Conservation (phyloP, 2,797 vertebrate genomes). For the Aulostomus chinensis region DNA sequence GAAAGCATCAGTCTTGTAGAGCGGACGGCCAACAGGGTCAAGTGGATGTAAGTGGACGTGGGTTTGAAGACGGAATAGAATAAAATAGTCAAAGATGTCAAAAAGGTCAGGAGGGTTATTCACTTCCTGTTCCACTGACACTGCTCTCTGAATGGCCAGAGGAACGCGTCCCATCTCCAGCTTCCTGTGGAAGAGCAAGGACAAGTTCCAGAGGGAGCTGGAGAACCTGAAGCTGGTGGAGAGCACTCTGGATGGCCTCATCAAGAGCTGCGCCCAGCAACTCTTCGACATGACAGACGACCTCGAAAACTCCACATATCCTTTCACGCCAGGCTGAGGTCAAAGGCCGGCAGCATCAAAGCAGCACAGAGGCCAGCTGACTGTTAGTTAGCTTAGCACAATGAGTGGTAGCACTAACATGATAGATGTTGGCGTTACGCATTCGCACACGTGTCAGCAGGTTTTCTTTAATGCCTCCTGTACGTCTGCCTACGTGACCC, state of each 20-base stretch:
- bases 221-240: slow-evolving; percentile 87
- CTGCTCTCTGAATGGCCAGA: too few relatives aligned
- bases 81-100: too few relatives aligned
- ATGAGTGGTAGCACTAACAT: too few relatives aligned
- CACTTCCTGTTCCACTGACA: too few relatives aligned
- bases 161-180: slow-evolving; percentile 69
- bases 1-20: slow-evolving; percentile 84
- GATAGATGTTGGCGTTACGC: too few relatives aligned
- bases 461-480: slow-evolving; percentile 69
- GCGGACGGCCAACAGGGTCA: slow-evolving; percentile 86
- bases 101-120: too few relatives aligned
- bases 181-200: slow-evolving; percentile 53
- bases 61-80: too few relatives aligned
- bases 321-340: slow-evolving; percentile 61
- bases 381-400: too few relatives aligned
- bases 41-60: slow-evolving; percentile 87
- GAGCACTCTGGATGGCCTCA: slow-evolving; percentile 88
- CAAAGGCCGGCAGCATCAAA: neutral
- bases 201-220: slow-evolving; percentile 80
- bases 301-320: slow-evolving; percentile 88
- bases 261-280: slow-evolving; percentile 89
- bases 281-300: slow-evolving; percentile 88
- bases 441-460: too few relatives aligned
- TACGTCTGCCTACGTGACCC: slow-evolving; percentile 90
- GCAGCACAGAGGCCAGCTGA: too few relatives aligned